Base-by-base conservation (phyloP, 2,888 invertebrate species). In the Lucinisca nassula region DNA sequence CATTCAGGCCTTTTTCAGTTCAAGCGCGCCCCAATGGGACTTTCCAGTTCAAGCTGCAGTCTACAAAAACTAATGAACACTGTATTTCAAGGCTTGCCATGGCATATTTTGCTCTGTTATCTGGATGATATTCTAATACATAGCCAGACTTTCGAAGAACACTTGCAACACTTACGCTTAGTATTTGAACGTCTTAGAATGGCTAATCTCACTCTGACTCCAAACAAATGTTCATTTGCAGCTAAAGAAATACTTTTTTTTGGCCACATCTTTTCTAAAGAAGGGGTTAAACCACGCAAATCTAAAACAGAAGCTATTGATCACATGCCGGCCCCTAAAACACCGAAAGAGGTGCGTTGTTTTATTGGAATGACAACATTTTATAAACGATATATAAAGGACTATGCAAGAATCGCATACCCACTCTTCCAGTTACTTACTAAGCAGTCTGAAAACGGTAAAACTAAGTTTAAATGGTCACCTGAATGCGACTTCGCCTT, bases 321-420 rank as follows among this genome's bases (percentile, higher is more conserved):
- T 14, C 51, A 51, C 4, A 72, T 79, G 30, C 83, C 73, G 21
- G 24, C 4, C 21, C 90, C 92, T 30, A 40, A 35, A 14, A 82
- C 40, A 73, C 73, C 82, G 0, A 76, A 51, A 51, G 80, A 85
- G 35, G 24, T 83, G 17, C 37, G 88, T n/a, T 49, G 55, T 21
- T 79, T 88, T 55, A 75, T 79, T 21, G 85, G 92, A 10, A 38
- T 90, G 2, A 82, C 81, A 17, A 81, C 82, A 14, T 89, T 88
- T 74, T 90, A 85, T 45, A 67, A 88, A 37, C 82, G 37, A 40
- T 77, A 73, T 67, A 37, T 58, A 24, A 73, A 82, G 12, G 67
- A 79, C 45, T 84, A 79, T 45, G 74, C 73, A 3, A 24, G 27
- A 27, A 45, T 79, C 35, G 79, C 58, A 4, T 45, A 73, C 70